phyloP scores from a whole-genome alignment of 2,113 vertebrate genomes.

The Pristiophorus japonicus region DNA sequence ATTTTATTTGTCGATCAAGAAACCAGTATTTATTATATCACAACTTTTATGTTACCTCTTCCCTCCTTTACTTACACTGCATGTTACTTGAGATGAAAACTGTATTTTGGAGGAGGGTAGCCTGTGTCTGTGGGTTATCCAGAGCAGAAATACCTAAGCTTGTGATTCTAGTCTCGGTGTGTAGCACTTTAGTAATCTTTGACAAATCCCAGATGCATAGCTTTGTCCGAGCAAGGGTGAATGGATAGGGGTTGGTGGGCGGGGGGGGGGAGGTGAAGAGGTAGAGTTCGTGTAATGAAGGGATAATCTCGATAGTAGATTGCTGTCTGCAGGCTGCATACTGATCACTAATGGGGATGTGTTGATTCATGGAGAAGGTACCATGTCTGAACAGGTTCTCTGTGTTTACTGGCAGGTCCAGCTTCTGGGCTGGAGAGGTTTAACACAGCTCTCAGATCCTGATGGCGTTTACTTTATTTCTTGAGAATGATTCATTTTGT shows the following conservation, averaged over 20 bases:
- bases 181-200: not conserved
- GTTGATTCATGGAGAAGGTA: conserved; percentile 12
- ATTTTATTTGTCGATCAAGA: not conserved
- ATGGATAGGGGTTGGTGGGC: not conserved
- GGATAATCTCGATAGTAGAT: not conserved
- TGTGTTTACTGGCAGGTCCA: not conserved
- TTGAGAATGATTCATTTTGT: not conserved
- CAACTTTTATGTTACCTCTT: not conserved
- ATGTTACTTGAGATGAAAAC: not conserved
- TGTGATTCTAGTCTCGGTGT: not conserved
- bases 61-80: not conserved
- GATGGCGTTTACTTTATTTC: conserved; percentile 11
- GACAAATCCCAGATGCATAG: conserved; percentile 33
- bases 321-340: not conserved
- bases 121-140: not conserved
- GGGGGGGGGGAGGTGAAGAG: not conserved
- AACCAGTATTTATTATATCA: not conserved
- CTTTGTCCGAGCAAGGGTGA: not conserved
- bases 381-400: conserved; percentile 29
- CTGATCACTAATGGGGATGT: conserved; percentile 24
- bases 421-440: not conserved
- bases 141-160: not conserved
- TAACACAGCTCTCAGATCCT: not conserved
- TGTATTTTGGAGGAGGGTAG: not conserved
- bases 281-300: not conserved